Conservation (phyloP, 2,888 invertebrate species). For the Acanthoscelides obtectus region DNA sequence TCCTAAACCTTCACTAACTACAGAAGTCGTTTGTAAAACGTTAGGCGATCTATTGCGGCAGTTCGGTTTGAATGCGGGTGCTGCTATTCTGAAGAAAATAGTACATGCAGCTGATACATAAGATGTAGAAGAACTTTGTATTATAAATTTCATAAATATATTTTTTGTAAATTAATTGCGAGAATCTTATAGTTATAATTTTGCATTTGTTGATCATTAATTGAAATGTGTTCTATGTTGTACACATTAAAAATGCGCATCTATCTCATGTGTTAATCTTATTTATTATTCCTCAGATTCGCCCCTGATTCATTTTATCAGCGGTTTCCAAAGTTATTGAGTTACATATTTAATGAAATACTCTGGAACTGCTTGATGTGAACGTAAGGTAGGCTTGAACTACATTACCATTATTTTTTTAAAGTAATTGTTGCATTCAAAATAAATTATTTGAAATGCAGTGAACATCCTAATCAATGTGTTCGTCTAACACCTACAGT, state of each 20-base stretch:
- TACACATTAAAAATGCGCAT: not conserved
- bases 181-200: not conserved
- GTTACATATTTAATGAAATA: too few relatives aligned
- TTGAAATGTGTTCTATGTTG: not conserved
- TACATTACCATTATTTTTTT: too few relatives aligned
- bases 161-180: not conserved
- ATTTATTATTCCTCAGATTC: too few relatives aligned
- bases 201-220: not conserved
- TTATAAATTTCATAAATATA: not conserved
- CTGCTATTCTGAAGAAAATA: slow-evolving; percentile 35
- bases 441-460: too few relatives aligned
- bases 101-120: not conserved
- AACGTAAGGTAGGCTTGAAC: too few relatives aligned
- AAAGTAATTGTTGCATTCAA: too few relatives aligned
- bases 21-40: slow-evolving; percentile 39
- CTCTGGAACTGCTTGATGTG: too few relatives aligned
- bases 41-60: slow-evolving; percentile 38
- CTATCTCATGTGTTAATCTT: not conserved
- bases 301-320: too few relatives aligned
- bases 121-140: not conserved
- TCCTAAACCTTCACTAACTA: slow-evolving; percentile 34
- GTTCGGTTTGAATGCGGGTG: slow-evolving; percentile 40
- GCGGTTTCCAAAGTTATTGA: too few relatives aligned
- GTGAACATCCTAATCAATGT: too few relatives aligned
- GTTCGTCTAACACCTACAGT: too few relatives aligned